Base-by-base conservation (phyloP, 2,797 vertebrate species). In the Cirrhinus molitorella region DNA sequence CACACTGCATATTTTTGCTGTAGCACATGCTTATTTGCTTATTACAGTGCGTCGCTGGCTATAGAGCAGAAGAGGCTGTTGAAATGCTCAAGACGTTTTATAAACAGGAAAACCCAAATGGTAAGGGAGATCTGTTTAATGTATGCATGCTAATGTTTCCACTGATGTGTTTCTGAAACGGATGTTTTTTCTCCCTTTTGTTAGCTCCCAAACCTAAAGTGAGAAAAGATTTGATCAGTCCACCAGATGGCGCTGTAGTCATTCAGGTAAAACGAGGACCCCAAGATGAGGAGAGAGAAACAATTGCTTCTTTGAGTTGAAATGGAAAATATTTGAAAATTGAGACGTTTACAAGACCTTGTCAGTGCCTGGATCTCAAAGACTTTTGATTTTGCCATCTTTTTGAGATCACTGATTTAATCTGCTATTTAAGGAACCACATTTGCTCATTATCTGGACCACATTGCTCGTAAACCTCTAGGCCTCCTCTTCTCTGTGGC, bases 81-180 rank as follows among this genome's bases (percentile, higher is more conserved):
- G 95, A 96, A 87, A 93, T 99, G 95, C 89, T 99, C 85, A 98
- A 96, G 94, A 92, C 91, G 13, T 99, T 99, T 92, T 99, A 99
- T 93, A 98, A 96, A 89, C 97, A 99, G 90, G 96, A 99, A 93
- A 99, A 99, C 91, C 98, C 98, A 87, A 99, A 98, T 5, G 98
- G 98, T 99, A 90, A 92, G 91, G 91, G 13, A 25, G 43, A n/a
- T 25, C 0, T n/a, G 5, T 14, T 53, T 53, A 1, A n/a, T 80
- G n/a, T 9, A 17, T 37, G 8, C 5, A 51, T 77, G 4, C n/a
- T 25, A 63, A n/a, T 74, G 17, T 17, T 67, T 53, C 53, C 11
- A 5, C 72, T 61, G 10, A 57, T 3, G 11, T 13, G n/a, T 55
- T 47, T 76, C 57, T 59, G 3, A 37, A 55, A 45, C n/a, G 66